phyloP scores from a whole-genome alignment of 2,888 invertebrate species.

The Dioctria rufipes region DNA sequence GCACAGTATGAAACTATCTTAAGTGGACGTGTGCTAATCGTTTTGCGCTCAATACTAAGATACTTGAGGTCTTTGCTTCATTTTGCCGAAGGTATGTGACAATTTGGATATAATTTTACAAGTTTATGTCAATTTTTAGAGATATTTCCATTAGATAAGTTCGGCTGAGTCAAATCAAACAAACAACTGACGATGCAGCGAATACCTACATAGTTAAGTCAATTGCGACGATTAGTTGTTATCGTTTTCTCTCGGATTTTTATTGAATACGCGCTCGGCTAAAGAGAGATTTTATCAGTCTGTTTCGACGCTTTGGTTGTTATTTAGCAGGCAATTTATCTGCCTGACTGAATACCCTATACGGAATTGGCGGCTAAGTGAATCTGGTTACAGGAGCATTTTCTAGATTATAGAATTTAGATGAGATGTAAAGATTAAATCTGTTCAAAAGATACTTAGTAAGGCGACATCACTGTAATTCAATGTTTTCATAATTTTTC shows the following conservation, averaged over 20 bases:
- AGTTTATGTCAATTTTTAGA: conserved; percentile 51
- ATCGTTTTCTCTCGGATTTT: conserved; percentile 4
- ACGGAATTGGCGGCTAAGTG: conserved; percentile 27
- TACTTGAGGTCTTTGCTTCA: conserved; percentile 24
- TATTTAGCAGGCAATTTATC: conserved; percentile 39
- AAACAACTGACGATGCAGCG: conserved; percentile 2
- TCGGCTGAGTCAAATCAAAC: conserved; percentile 29
- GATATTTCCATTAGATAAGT: conserved; percentile 53
- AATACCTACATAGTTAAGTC: conserved; percentile 21
- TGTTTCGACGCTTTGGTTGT: conserved; percentile 15
- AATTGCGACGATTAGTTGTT: not conserved
- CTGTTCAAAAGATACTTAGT: not conserved
- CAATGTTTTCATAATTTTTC: too few relatives aligned
- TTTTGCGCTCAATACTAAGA: conserved; percentile 25
- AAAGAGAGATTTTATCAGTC: conserved; percentile 41
- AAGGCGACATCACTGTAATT: conserved; percentile 4
- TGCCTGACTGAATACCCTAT: not conserved
- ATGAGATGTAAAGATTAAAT: conserved; percentile 25
- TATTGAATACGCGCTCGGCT: not conserved
- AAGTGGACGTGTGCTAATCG: conserved; percentile 31
- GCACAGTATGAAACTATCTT: conserved; percentile 21
- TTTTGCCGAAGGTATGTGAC: conserved; percentile 34
- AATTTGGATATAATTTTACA: conserved; percentile 53
- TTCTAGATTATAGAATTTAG: conserved; percentile 32
- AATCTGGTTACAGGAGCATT: conserved; percentile 45